Evolutionary conservation across 2,113 vertebrate species (phyloP), one percentile per base, ranked within the genome.

Genomic region (Tichodroma muraria): DNA sequence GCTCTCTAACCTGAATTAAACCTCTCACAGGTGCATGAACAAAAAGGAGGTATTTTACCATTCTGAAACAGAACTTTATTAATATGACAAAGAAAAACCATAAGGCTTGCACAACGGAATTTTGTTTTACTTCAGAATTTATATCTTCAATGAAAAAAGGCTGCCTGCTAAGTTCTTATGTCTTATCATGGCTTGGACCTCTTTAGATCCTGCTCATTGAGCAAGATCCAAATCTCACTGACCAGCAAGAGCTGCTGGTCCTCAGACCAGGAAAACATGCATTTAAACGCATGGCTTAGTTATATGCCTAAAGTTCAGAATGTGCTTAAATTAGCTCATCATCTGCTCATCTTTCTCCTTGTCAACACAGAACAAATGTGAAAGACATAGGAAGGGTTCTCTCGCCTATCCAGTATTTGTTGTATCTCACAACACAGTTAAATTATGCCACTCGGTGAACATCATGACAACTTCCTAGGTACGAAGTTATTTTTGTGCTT

Each of bases 401-500:
- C 81, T 77, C 6, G 27, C 68, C 64, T 80, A 68, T 44, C 37
- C 91, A 93, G 53, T 76, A 69, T 76, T 72, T 89, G 63, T 56
- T 94, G 59, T 89, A 96, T 89, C 94, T 91, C 94, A 96, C 49
- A 42, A 96, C 80, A 89, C 80, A 93, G 81, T 93, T 95, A 94
- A 97, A 97, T 96, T 87, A 95, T 92, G 90, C 52, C 80, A 75
- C 88, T 93, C 31, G 0, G 69, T 5, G 59, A 97, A 92, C 50
- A 63, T 79, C 5, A 37, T 83, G 96, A 93, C 94, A 96, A 77
- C 88, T 93, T 95, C 89, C 68, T 30, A 95, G 92, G 95, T 86
- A 95, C 87, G 79, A 95, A 95, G 95, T 88, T 96, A 89, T 96
- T 96, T 95, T 93, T 94, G 90, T 93, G 75, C 94, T 97, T 96